phyloP scores from a whole-genome alignment of 2,888 invertebrate species.

The Hymenopus coronatus region DNA sequence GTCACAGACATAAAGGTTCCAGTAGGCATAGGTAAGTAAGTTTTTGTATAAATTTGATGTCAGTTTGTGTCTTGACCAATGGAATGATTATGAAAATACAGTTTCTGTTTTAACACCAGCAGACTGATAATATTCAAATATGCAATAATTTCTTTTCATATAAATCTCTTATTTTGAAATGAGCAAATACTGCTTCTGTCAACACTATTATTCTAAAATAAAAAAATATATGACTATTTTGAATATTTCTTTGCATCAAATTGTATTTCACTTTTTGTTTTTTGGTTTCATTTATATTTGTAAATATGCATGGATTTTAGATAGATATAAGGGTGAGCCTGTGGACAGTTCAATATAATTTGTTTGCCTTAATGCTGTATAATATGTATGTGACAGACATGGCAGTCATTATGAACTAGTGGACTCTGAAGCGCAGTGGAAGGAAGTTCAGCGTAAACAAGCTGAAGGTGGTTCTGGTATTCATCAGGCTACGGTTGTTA shows the following conservation, averaged over 20 bases:
- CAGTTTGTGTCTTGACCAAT: too few species aligned
- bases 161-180: too few species aligned
- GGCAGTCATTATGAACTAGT: conserved; percentile 64
- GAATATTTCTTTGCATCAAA: background rate
- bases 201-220: too few species aligned
- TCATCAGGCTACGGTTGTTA: conserved; percentile 69
- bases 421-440: conserved; percentile 86
- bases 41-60: too few species aligned
- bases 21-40: conserved; percentile 37
- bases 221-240: background rate
- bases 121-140: too few species aligned
- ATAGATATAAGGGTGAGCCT: background rate
- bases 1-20: conserved; percentile 41
- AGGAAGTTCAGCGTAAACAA: conserved; percentile 77
- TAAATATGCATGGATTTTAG: background rate
- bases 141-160: too few species aligned
- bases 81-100: too few species aligned
- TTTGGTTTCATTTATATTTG: background rate
- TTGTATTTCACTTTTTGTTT: too few species aligned
- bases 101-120: background rate
- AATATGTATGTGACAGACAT: conserved; percentile 29
- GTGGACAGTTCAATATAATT: background rate
- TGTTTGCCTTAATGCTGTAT: background rate
- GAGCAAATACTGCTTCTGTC: too few species aligned
- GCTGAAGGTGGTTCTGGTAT: conserved; percentile 56